Base-by-base conservation (phyloP, 1,140 invertebrate genomes). In the Trachymyrmex cornetzi region DNA sequence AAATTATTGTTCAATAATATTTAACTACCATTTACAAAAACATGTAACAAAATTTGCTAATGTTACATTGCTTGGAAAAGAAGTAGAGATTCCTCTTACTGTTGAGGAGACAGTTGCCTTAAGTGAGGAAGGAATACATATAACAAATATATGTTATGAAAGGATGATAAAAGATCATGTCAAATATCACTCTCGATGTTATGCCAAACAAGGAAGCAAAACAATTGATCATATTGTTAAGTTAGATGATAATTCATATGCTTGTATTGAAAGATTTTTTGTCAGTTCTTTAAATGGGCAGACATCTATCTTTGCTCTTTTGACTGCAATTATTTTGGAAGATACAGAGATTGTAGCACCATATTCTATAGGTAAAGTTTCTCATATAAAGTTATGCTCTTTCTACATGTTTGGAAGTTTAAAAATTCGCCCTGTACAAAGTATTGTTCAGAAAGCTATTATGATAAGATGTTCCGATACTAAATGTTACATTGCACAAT, bases 381-480 rank as follows among this genome's bases (percentile, higher is more conserved):
- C 19, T 67, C 64, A 67, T 44, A 44, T 38, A 66, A 66, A 38
- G 16, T 67, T 67, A 67, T 44, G 64, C 27, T 67, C 64, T 38
- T 67, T 67, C 38, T 44, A 67, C 64, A 67, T 67, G 64, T 44
- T 67, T 38, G 64, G 64, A 67, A 67, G 34, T 67, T 67, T 67
- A 67, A 67, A 38, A 38, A 67, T 67, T 38, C 9, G 34, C 9
- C 16, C 34, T 67, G 34, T 67, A 34, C 64, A 44, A 19, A 44
- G 34, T 44, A 67, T 67, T 38, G n/a, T 67, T 11, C 64, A 67
- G 34, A 67, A 67, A 67, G 64, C 30, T 44, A 67, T 67, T 38
- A 67, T 67, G 30, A 67, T 67, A 30, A 67, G 38, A 38, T 67
- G 64, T 67, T 34, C 34, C 3, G 34, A 38, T 38, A 22, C 34